phyloP scores from a whole-genome alignment of 2,797 vertebrate species.

The Phyllotis vaccarum region DNA sequence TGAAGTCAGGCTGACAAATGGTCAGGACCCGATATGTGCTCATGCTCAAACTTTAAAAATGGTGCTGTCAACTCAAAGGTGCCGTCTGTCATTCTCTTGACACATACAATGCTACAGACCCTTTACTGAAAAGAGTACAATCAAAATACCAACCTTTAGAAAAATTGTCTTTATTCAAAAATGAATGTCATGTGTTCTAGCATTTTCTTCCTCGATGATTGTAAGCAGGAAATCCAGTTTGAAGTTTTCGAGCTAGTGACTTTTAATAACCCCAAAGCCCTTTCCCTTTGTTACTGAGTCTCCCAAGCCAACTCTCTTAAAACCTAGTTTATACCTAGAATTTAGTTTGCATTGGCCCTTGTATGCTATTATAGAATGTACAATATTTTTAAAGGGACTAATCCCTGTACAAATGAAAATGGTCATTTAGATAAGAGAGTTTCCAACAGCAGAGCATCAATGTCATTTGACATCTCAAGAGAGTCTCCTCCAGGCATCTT shows the following conservation, averaged over 20 bases:
- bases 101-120: not conserved
- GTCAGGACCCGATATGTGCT: not conserved
- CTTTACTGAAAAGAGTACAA: not conserved
- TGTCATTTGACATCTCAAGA: not conserved
- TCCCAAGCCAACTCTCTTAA: not conserved
- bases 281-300: not conserved
- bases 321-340: not conserved
- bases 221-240: not conserved
- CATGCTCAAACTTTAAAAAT: not conserved
- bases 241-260: not conserved
- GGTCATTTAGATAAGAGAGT: not conserved
- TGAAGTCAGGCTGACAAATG: not conserved
- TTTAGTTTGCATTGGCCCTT: not conserved
- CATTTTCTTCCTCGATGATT: not conserved
- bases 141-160: not conserved
- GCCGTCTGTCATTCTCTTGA: not conserved
- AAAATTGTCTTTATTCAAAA: not conserved
- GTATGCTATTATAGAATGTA: not conserved
- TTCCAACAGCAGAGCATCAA: not conserved
- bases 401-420: not conserved
- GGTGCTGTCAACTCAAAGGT: not conserved
- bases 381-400: not conserved
- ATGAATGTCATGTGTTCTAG: not conserved
- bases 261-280: not conserved
- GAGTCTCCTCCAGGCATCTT: accelerated